Evolutionary conservation across 2,797 vertebrate species (phyloP), one percentile per base, ranked within the genome.

Genomic region (Stomatorhinus walkeri): DNA sequence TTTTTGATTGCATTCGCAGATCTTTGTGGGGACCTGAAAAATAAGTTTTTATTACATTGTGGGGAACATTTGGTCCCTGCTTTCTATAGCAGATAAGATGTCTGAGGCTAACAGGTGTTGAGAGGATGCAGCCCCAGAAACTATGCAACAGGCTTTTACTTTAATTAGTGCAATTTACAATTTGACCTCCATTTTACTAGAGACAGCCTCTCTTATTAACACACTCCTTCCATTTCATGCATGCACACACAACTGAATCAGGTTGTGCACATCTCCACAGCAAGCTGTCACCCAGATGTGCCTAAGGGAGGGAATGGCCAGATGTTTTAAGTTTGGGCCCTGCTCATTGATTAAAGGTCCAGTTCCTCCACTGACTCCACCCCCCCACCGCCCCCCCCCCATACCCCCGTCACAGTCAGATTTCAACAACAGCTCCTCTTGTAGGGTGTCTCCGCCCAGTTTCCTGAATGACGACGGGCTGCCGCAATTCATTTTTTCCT

Each of bases 251-350:
- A 19, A 16, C 51, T 36, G 85, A 16, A 56, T 51, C 51, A 87
- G 85, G 28, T 28, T 24, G 24, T 51, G 48, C 28, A 6, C 7
- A 0, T 22, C 81, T 83, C 79, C 9, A 22, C 36, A 49, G 49
- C 86, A 46, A 87, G 86, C 36, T 68, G 86, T 87, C 59, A 68
- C 59, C 86, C 59, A 87, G 59, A 87, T 68, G 86, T 87, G 56
- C 36, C 22, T 16, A 52, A 48, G 10, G 56, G 54, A 68, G 36
- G 4, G 36, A 87, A 52, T 59, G 16, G 9, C n/a, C 86, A 87
- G 86, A 87, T 87, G 86, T 87, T 87, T 86, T 86, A 24, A 86
- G 49, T 86, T 86, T 86, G 16, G 32, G 28, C 84, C 32, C 85
- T 86, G 51, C 16, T 59, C 85, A 87, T 87, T 56, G 85, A 87